Conservation (phyloP, 2,113 vertebrate species). For the Cervus canadensis region DNA sequence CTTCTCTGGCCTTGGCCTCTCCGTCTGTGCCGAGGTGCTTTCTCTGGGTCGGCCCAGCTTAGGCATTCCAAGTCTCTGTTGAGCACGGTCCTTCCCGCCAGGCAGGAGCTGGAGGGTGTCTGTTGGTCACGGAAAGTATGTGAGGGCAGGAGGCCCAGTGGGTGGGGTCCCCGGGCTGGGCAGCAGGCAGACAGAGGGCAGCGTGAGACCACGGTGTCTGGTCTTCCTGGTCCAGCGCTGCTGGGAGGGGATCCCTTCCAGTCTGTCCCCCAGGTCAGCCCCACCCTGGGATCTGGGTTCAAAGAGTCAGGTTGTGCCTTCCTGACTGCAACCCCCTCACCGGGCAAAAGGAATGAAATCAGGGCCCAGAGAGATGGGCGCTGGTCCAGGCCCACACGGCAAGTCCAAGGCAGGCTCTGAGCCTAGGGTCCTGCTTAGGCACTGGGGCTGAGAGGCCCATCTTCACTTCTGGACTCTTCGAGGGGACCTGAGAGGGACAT, state of each 20-base stretch:
- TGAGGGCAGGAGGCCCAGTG: slow-evolving; percentile 36
- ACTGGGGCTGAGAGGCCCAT: neutral
- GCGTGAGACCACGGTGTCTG: slow-evolving; percentile 44
- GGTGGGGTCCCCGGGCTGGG: neutral
- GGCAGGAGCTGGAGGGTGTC: slow-evolving; percentile 1
- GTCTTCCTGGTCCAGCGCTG: neutral
- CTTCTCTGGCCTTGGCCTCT: neutral
- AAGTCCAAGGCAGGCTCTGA: neutral
- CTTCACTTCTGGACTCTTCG: neutral
- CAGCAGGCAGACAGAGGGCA: neutral
- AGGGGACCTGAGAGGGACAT: neutral
- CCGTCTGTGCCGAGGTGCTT: neutral
- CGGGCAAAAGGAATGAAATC: neutral
- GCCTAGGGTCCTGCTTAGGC: neutral
- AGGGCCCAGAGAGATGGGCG: neutral
- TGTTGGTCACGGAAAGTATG: slow-evolving; percentile 53
- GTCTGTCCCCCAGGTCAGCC: neutral
- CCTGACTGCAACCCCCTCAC: neutral
- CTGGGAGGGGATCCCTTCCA: neutral
- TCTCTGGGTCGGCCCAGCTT: neutral
- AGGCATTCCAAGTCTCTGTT: neutral
- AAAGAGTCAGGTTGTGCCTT: neutral
- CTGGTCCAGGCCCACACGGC: neutral
- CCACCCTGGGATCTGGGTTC: neutral
- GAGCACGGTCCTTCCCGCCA: neutral